These are phyloP conservation scores for Pseudoatta argentina DNA, from an alignment of 1,140 invertebrate species.

Conservation along the genomic window DNA sequence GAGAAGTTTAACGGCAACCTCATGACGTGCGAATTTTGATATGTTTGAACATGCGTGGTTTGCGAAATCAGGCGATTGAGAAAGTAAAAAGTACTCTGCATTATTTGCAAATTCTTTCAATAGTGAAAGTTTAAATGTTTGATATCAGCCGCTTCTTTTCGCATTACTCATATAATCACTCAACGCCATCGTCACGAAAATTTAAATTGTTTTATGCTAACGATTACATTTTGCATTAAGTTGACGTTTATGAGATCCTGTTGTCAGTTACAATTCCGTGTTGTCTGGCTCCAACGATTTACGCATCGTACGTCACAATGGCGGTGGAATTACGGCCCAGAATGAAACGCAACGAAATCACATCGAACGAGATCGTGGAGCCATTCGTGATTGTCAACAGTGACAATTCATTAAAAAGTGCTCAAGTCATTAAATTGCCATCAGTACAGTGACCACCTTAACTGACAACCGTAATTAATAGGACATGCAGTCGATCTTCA, in stretches of 20 bases:
- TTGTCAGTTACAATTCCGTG: constrained; percentile 50
- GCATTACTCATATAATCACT: constrained; percentile 38
- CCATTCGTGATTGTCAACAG: constrained; percentile 47
- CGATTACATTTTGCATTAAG: constrained; percentile 33
- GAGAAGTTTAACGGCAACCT: neutral
- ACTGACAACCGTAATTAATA: constrained; percentile 72
- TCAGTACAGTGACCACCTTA: constrained; percentile 61
- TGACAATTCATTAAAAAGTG: constrained; percentile 44
- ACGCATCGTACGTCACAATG: constrained; percentile 33
- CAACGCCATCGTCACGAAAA: constrained; percentile 25
- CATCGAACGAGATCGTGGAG: constrained; percentile 49
- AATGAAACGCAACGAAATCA: constrained; percentile 68
- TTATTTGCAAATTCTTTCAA: neutral
- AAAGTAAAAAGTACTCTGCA: neutral
- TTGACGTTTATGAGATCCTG: constrained; percentile 52
- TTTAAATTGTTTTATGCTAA: constrained; percentile 23
- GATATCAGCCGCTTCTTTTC: constrained; percentile 1
- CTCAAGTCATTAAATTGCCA: constrained; percentile 68
- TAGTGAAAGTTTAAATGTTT: neutral
- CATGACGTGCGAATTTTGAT: neutral
- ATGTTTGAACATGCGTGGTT: neutral
- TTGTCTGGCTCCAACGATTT: constrained; percentile 20
- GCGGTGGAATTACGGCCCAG: constrained; percentile 20
- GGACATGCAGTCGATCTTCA: constrained; percentile 58
- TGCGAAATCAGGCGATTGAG: neutral